phyloP scores from a whole-genome alignment of 2,113 vertebrate species.

The Spilogale gracilis region DNA sequence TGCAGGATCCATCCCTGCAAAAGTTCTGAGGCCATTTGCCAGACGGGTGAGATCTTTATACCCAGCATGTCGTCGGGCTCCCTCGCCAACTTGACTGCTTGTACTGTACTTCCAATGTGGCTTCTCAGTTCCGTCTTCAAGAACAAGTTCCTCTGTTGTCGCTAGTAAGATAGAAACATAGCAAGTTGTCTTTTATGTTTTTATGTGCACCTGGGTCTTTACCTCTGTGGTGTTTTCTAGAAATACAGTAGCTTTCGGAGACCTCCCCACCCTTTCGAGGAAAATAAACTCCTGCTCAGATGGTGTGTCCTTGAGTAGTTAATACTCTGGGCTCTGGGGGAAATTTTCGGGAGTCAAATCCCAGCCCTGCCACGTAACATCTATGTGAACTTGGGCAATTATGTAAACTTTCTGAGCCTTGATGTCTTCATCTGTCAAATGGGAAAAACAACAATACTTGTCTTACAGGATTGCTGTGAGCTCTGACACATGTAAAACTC shows the following conservation, averaged over 20 bases:
- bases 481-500: not conserved
- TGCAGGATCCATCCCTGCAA: not conserved
- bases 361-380: not conserved
- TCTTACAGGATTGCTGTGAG: not conserved
- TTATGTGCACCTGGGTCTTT: not conserved
- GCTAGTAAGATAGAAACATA: not conserved
- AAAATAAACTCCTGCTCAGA: not conserved
- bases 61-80: accelerated
- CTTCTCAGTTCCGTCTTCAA: not conserved
- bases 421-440: slow-evolving; percentile 47
- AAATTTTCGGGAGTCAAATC: not conserved
- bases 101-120: not conserved
- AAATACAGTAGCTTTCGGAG: not conserved
- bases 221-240: not conserved
- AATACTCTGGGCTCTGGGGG: not conserved
- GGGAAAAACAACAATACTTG: not conserved
- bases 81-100: not conserved
- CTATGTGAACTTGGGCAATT: not conserved
- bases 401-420: not conserved
- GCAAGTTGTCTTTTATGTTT: not conserved
- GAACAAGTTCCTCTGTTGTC: not conserved
- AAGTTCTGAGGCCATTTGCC: not conserved
- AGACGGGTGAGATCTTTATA: not conserved
- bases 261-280: not conserved
- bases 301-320: not conserved